These are phyloP conservation scores for Drosophila watanabei DNA, from an alignment of 1,140 invertebrate genomes.

Conservation along the genomic window DNA sequence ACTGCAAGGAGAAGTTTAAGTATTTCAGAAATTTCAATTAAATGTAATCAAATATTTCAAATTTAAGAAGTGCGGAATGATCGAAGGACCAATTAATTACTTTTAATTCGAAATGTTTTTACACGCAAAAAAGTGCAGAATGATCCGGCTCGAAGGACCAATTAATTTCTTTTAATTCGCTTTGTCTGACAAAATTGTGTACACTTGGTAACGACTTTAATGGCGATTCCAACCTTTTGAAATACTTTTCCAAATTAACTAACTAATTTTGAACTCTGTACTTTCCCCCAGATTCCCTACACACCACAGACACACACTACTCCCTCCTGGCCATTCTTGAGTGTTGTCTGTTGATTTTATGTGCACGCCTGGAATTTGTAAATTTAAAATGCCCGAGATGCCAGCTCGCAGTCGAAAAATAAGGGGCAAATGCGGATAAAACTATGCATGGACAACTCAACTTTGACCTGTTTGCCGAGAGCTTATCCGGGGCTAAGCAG, in stretches of 20 bases:
- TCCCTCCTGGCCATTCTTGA: conserved; percentile 52
- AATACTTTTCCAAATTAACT: not conserved
- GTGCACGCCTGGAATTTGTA: conserved; percentile 79
- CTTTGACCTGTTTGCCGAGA: conserved; percentile 75
- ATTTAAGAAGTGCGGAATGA: not conserved
- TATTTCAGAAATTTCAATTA: not conserved
- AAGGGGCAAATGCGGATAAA: conserved; percentile 13
- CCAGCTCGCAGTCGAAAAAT: conserved; percentile 15
- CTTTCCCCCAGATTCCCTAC: conserved; percentile 17
- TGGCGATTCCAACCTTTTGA: not conserved
- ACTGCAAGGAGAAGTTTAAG: not conserved
- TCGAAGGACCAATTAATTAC: no score
- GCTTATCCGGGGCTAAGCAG: conserved; percentile 42
- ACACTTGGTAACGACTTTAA: not conserved
- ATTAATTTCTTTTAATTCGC: no score
- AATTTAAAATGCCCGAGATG: conserved; percentile 80
- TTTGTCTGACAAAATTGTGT: no score
- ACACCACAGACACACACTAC: conserved; percentile 1
- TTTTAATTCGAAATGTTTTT: no score
- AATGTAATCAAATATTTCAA: not conserved
- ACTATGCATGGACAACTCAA: conserved; percentile 52
- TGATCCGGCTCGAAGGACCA: not conserved
- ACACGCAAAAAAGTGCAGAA: not conserved
- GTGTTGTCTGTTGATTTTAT: conserved; percentile 80
- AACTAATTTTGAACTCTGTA: not conserved